Evolutionary conservation across 2,888 invertebrate genomes (phyloP), one percentile per base, ranked within the genome.

Genomic region (Cyaniris semiargus): DNA sequence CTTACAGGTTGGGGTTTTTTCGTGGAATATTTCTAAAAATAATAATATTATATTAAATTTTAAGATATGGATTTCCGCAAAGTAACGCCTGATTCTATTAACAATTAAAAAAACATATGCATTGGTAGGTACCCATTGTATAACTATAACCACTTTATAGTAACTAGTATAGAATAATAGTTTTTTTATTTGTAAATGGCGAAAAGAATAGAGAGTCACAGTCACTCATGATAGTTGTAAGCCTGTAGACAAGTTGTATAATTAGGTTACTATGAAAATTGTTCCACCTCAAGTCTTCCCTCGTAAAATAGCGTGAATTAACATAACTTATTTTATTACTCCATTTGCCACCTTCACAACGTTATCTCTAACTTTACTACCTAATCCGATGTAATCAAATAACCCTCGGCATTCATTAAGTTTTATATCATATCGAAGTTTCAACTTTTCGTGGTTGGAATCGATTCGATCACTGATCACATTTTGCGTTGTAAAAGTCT

Each of bases 291-390:
- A 38, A 71, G 34, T 21, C 18, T 34, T 31, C 38, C 3, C 34
- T 71, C 71, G n/a, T 71, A 38, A 71, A 71, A 38, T 38, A 71
- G 38, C 71, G 34, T 71, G 71, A 71, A 71, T 71, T 38, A 71
- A 71, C 38, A 38, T 71, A 71, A 71, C 71, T 71, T 71, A 71
- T 71, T 71, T 71, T 71, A 71, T 38, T 38, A 71, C 34, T 66
- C 71, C 34, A 71, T 71, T 71, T 34, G 71, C 71, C 71, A 71
- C 38, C 71, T 71, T 71, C 71, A 71, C 38, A 71, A 5, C n/a
- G 34, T 38, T 71, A 38, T 38, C 71, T 71, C 71, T 34, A 71
- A 71, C 71, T 71, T 71, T 34, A 71, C 71, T 21, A 34, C 34
- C 38, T 34, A 71, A 71, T 38, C 71, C 71, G 18, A 21, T 71